Conservation (phyloP, 2,888 invertebrate species). For the Antitype chi region DNA sequence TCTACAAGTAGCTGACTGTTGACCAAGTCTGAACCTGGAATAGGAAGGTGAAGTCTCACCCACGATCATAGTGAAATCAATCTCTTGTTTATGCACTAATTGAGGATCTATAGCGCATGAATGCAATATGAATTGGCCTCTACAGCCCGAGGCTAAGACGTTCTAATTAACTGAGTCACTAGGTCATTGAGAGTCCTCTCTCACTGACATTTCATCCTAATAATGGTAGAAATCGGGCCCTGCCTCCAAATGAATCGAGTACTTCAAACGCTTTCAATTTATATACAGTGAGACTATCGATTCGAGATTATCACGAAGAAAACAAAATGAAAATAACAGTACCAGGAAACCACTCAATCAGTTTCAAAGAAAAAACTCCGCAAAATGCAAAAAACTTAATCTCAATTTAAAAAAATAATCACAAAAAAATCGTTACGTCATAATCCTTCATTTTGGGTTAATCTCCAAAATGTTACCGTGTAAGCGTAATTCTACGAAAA, state of each 20-base stretch:
- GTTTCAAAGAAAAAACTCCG: background rate
- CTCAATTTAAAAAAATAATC: constrained; percentile 33
- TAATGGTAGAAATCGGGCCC: background rate
- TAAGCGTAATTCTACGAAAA: constrained; percentile 67
- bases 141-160: constrained; percentile 8
- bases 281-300: background rate
- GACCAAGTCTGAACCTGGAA: background rate
- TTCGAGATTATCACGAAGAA: background rate
- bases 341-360: constrained; percentile 13
- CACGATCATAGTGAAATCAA: background rate
- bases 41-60: no score
- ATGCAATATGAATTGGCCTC: constrained; percentile 35
- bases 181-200: constrained; percentile 5
- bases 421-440: constrained; percentile 53
- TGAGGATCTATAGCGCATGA: constrained; percentile 18
- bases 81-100: background rate
- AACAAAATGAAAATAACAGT: background rate
- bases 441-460: constrained; percentile 62
- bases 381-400: constrained; percentile 23
- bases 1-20: background rate
- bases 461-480: constrained; percentile 64
- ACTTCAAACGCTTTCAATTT: background rate
- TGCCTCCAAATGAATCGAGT: background rate
- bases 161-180: constrained; percentile 37
- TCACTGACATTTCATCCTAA: constrained; percentile 7